Evolutionary conservation across 2,113 vertebrate species (phyloP).

Genomic region (Gobio gobio): DNA sequence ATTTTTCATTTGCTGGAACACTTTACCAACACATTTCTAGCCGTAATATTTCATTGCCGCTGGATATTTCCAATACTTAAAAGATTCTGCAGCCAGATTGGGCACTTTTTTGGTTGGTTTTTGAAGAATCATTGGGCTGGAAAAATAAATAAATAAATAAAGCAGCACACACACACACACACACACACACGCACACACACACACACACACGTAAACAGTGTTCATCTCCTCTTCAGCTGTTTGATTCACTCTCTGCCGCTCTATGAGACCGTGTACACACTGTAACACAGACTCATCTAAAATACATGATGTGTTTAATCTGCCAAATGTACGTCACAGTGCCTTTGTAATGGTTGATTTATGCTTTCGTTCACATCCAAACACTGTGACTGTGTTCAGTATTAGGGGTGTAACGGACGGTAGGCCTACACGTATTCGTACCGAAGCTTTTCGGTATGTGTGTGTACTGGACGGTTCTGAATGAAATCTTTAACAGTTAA

Average conservation of each 20-base stretch:
- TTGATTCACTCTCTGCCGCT: neutral
- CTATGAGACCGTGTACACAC: constrained; percentile 1
- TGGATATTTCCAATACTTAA: constrained; percentile 7
- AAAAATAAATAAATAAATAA: neutral
- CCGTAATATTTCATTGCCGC: neutral
- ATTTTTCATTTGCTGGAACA: constrained; percentile 14
- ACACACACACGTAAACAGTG: neutral
- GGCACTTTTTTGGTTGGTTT: neutral
- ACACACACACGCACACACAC: too few relatives aligned
- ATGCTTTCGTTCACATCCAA: constrained; percentile 6
- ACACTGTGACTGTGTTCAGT: neutral
- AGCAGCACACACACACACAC: too few relatives aligned
- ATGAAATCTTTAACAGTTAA: too few relatives aligned
- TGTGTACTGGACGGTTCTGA: too few relatives aligned
- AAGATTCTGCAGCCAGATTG: constrained; percentile 1
- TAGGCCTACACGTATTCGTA: too few relatives aligned
- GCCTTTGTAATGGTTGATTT: neutral
- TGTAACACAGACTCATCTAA: constrained; percentile 17
- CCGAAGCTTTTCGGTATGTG: too few relatives aligned
- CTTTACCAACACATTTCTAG: constrained; percentile 5
- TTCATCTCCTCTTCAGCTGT: neutral
- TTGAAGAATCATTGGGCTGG: neutral
- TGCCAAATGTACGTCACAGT: neutral
- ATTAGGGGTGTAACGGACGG: too few relatives aligned
- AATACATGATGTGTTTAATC: constrained; percentile 30